Percentiles rank a stretch among this genome's conserved stretches.
Conservation (phyloP, 2,113 vertebrate genomes). For the Syrmaticus mikado region DNA sequence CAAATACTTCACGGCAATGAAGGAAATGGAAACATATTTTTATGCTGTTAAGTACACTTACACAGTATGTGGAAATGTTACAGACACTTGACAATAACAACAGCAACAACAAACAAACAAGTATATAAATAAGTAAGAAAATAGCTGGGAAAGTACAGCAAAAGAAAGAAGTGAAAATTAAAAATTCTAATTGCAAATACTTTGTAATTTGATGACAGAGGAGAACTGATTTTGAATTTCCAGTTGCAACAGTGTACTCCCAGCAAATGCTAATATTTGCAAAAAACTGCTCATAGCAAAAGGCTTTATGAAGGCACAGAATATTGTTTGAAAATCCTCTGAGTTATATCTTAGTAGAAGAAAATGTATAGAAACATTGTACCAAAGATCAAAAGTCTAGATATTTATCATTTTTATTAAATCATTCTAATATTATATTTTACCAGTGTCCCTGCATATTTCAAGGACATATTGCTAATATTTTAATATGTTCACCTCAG, state of each 20-base stretch:
- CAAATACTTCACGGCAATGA: constrained; percentile 14
- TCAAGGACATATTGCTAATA: neutral
- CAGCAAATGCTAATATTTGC: neutral
- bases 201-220: neutral
- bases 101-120: neutral
- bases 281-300: neutral
- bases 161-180: neutral
- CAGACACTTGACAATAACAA: neutral
- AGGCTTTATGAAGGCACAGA: neutral
- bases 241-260: neutral
- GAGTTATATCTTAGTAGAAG: neutral
- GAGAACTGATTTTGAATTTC: neutral
- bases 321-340: neutral
- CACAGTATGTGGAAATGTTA: neutral
- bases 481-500: neutral
- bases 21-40: neutral
- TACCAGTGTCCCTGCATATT: neutral
- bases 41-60: neutral
- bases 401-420: neutral
- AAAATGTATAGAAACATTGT: neutral
- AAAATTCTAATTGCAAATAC: neutral
- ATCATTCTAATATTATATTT: constrained; percentile 1
- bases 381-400: neutral
- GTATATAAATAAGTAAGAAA: neutral
- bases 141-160: neutral